Base-by-base conservation (phyloP, 2,888 invertebrate genomes). In the Agrochola lota region DNA sequence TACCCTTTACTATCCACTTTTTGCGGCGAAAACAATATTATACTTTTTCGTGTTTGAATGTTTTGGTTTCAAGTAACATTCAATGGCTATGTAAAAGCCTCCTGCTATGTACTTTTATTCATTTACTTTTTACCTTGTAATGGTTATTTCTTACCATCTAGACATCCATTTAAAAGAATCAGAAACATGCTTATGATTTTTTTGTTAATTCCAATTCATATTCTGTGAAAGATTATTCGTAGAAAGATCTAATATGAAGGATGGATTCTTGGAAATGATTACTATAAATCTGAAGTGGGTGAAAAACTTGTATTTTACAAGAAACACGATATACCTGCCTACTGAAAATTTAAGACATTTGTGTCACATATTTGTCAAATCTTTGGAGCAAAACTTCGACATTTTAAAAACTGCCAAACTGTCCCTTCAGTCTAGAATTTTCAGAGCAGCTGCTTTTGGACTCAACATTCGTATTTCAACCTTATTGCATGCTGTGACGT, bases 1-100 rank as follows among this genome's bases (percentile, higher is more conserved):
- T 88, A 88, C 81, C 78, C 81, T 81, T 80, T 80, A 77, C 78
- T 78, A 85, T 84, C 57, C 66, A 84, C 59, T 80, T 88, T 88
- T 87, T 82, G 71, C 63, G 68, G 68, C 62, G 60, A 76, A 79
- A 84, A 84, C 79, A 79, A 78, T 83, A 74, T 78, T 82, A 71
- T 69, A 71, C 52, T 76, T 76, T 83, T 69, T 69, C 72, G 46
- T 60, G 52, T 80, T 71, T 57, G 52, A 30, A 52, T 74, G 73
- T 67, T 68, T 57, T 76, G 64, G 60, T 52, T 77, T 64, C 76
- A 52, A 83, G 80, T 63, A 83, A 70, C 52, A 73, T 68, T 71
- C 74, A 80, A 77, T 78, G 46, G 52, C 30, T 70, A 46, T 66
- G 62, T 59, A 66, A 80, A 72, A 70, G 35, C 52, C 5, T 55